Evolutionary conservation across 2,113 vertebrate genomes (phyloP).

Genomic region (Rhinolophus ferrumequinum): DNA sequence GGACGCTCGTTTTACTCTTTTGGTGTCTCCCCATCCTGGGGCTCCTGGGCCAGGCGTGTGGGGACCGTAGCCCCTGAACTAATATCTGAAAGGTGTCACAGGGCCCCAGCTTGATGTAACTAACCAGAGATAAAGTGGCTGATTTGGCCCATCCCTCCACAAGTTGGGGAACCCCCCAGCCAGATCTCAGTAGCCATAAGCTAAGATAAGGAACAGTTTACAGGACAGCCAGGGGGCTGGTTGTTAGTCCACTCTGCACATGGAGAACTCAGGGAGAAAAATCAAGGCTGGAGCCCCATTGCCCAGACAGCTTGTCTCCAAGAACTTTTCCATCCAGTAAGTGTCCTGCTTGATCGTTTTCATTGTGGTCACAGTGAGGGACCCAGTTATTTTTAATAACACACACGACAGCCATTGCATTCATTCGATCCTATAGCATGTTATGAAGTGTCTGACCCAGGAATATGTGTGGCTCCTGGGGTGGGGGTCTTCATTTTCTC

Average conservation of each 20-base stretch:
- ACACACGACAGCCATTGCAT: slow-evolving; percentile 65
- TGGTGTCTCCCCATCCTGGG: neutral
- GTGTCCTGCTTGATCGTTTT: slow-evolving; percentile 45
- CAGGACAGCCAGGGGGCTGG: neutral
- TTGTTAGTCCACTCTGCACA: neutral
- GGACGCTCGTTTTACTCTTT: neutral
- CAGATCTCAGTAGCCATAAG: neutral
- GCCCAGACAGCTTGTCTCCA: neutral
- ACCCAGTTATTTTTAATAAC: slow-evolving; percentile 74
- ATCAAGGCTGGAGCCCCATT: neutral
- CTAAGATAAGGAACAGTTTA: neutral
- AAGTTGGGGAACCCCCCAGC: neutral
- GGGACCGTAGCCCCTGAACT: neutral
- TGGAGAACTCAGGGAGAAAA: neutral
- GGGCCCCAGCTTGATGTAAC: neutral
- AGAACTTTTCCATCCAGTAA: slow-evolving; percentile 60
- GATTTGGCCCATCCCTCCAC: neutral
- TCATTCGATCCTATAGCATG: slow-evolving; percentile 74
- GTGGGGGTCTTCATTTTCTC: slow-evolving; percentile 68
- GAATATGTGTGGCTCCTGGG: slow-evolving; percentile 78
- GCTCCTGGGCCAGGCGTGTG: neutral
- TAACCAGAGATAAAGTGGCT: neutral
- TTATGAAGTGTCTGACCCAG: slow-evolving; percentile 84
- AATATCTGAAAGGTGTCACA: neutral
- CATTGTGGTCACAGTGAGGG: slow-evolving; percentile 63